Percentiles rank a stretch among this genome's conserved stretches.
These are phyloP conservation scores for Rhizoglyphus robini DNA, from an alignment of 1,140 invertebrate genomes.

Conservation along the genomic window DNA sequence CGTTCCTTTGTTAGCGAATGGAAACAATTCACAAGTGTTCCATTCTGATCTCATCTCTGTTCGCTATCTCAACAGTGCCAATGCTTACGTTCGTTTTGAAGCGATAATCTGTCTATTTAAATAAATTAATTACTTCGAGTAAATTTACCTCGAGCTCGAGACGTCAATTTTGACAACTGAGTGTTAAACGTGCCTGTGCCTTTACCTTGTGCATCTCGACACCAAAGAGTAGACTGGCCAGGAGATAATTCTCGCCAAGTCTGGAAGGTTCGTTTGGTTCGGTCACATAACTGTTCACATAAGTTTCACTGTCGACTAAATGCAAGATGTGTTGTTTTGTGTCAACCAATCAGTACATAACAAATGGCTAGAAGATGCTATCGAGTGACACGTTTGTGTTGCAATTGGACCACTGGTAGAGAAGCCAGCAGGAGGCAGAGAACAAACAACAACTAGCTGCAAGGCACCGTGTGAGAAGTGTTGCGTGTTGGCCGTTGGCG, in stretches of 20 bases:
- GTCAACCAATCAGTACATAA: neutral
- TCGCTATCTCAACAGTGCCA: neutral
- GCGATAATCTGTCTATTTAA: neutral
- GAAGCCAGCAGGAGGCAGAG: neutral
- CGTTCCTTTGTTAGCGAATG: too few relatives aligned
- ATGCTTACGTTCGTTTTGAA: neutral
- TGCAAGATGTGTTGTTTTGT: neutral
- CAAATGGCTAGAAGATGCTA: slow-evolving; percentile 10
- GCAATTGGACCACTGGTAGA: neutral
- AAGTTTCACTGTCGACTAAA: too few relatives aligned
- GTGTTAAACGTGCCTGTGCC: too few relatives aligned
- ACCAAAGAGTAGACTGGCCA: too few relatives aligned
- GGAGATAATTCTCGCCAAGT: too few relatives aligned
- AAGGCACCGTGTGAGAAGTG: neutral
- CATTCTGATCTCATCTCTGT: too few relatives aligned
- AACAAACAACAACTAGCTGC: neutral
- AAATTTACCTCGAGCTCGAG: neutral
- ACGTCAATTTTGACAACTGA: neutral
- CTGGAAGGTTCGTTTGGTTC: too few relatives aligned
- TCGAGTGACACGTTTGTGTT: too few relatives aligned
- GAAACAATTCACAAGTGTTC: too few relatives aligned
- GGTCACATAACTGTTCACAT: too few relatives aligned
- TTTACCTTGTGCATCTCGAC: too few relatives aligned
- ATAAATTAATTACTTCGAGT: too few relatives aligned
- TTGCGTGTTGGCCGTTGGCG: neutral